phyloP scores from a whole-genome alignment of 2,888 invertebrate species.

The Campoplex nolae region DNA sequence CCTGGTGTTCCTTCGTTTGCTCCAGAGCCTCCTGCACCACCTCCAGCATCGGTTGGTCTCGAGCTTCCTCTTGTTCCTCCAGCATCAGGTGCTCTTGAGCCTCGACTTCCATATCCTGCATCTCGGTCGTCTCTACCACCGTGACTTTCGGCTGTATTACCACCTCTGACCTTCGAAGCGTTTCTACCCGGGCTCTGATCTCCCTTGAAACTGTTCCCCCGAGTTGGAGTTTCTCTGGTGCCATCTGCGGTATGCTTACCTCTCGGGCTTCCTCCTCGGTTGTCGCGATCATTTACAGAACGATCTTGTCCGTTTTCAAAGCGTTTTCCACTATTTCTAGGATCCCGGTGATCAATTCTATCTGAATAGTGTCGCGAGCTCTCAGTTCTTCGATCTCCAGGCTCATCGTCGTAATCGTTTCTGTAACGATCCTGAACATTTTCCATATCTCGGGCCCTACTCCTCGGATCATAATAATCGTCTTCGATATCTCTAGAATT shows the following conservation, averaged over 20 bases:
- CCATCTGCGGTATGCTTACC: background rate
- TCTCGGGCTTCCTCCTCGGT: background rate
- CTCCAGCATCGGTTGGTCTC: background rate
- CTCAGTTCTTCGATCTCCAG: background rate
- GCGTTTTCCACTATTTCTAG: background rate
- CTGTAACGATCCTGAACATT: background rate
- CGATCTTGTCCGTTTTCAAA: background rate
- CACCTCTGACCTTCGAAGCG: background rate
- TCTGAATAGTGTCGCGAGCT: background rate
- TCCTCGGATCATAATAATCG: background rate
- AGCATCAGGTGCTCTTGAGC: background rate
- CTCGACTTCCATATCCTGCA: background rate
- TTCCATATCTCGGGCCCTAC: background rate
- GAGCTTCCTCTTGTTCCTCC: background rate
- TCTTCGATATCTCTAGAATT: background rate
- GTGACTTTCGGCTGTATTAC: conserved; percentile 2
- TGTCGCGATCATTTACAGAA: background rate
- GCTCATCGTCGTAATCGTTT: background rate
- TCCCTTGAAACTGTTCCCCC: conserved; percentile 11
- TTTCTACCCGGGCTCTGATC: background rate
- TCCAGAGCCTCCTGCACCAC: conserved; percentile 16
- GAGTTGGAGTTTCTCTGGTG: conserved; percentile 2
- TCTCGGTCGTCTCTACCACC: background rate
- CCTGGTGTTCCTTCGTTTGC: conserved; percentile 21
- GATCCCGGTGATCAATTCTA: background rate